phyloP scores from a whole-genome alignment of 2,888 invertebrate species.

The Hecatera dysodea region DNA sequence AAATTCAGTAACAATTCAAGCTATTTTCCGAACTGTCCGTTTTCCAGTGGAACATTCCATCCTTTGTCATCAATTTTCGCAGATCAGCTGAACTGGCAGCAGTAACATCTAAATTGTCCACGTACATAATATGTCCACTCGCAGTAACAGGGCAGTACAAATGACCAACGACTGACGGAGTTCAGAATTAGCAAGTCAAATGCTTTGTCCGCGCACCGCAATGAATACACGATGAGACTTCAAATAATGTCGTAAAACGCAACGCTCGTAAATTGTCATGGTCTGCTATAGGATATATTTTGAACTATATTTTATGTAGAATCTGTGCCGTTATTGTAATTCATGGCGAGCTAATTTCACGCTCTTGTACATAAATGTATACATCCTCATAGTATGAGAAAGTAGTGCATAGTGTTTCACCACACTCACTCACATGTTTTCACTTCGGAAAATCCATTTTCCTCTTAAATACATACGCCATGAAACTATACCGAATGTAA shows the following conservation, averaged over 20 bases:
- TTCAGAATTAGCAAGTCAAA: slow-evolving; percentile 69
- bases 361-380: too few species aligned
- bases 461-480: neutral
- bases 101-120: slow-evolving; percentile 35
- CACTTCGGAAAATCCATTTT: neutral
- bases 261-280: slow-evolving; percentile 45
- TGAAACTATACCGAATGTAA: neutral
- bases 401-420: neutral
- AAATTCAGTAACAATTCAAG: neutral
- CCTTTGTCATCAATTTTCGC: slow-evolving; percentile 28
- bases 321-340: slow-evolving; percentile 19
- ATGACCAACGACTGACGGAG: slow-evolving; percentile 42
- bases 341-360: slow-evolving; percentile 9
- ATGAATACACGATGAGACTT: slow-evolving; percentile 64
- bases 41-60: neutral
- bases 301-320: slow-evolving; percentile 13
- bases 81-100: slow-evolving; percentile 14
- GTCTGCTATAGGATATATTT: neutral
- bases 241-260: slow-evolving; percentile 42
- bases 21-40: neutral
- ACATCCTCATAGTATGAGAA: neutral
- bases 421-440: neutral
- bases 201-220: slow-evolving; percentile 50
- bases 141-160: slow-evolving; percentile 32
- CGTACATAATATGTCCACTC: slow-evolving; percentile 33